Evolutionary conservation across 1,140 invertebrate genomes (phyloP), one percentile per base, ranked within the genome.

Genomic region (Littorina saxatilis): DNA sequence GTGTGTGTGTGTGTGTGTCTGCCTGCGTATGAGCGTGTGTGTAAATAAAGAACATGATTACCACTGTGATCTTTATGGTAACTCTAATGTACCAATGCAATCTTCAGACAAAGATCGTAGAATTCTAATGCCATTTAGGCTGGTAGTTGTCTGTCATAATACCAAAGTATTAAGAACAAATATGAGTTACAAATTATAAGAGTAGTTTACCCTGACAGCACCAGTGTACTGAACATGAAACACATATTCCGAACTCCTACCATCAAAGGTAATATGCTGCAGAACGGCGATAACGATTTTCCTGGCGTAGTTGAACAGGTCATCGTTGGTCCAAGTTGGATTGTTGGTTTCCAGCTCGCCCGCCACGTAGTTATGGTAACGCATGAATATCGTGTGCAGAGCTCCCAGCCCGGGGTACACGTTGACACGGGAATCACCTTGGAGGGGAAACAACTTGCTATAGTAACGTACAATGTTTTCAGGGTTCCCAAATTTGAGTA

Each of bases 301-400:
- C 55, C 98, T 93, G 0, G 98, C 95, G 83, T 95, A 94, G 91
- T 99, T 97, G 91, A 99, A 99, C 17, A 99, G 93, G 84, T 98
- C 96, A 91, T 99, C 98, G 88, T 99, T 98, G 15, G 95, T 95
- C 97, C 97, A 99, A 73, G 95, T 94, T 0, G 97, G 96, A 93
- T 99, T 50, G 17, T 15, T 74, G 5, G 37, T 40, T 5, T 40
- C 50, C 4, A 99, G 94, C 15, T 96, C 93, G 0, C 92, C 92
- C 0, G 98, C 98, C 2, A 99, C 93, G 0, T 96, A 95, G 91
- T 99, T 99, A 92, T 99, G 98, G 96, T 97, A 99, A 1, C 98
- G 95, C 90, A 98, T 94, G 96, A 96, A 99, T 74, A 99, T 93
- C 0, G 98, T 99, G 90, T 99, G 98, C 96, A 99, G 98, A 29